phyloP scores from a whole-genome alignment of 1,140 invertebrate species.

The Nixonia krombeini region DNA sequence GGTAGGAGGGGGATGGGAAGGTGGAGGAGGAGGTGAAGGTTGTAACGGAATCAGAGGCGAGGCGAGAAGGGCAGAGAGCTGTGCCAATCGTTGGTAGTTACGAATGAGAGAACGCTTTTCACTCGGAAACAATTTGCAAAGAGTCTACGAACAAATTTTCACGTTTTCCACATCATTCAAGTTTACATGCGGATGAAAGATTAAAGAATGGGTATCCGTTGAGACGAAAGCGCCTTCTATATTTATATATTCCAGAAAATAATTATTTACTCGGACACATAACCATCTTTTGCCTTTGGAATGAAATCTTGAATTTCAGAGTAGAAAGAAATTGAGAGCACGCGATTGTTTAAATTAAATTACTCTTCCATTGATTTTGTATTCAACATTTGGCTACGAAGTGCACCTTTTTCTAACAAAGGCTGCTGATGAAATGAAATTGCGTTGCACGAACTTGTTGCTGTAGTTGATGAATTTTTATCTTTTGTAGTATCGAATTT shows the following conservation, averaged over 20 bases:
- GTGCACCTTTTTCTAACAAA: not conserved
- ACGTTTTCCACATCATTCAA: slow-evolving; percentile 33
- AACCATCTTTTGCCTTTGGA: slow-evolving; percentile 26
- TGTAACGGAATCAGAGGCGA: slow-evolving; percentile 39
- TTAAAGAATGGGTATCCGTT: slow-evolving; percentile 19
- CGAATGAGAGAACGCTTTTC: slow-evolving; percentile 40
- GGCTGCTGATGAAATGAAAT: slow-evolving; percentile 10
- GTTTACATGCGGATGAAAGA: slow-evolving; percentile 34
- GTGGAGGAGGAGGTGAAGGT: slow-evolving; percentile 16
- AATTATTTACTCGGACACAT: slow-evolving; percentile 34
- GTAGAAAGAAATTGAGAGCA: slow-evolving; percentile 11
- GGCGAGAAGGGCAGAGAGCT: slow-evolving; percentile 15
- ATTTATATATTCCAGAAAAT: slow-evolving; percentile 22
- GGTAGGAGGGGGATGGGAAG: too few species aligned
- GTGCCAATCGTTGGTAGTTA: slow-evolving; percentile 36
- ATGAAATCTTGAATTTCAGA: slow-evolving; percentile 10
- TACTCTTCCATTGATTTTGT: not conserved
- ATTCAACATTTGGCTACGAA: not conserved
- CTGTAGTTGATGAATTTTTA: slow-evolving; percentile 4
- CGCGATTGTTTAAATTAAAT: slow-evolving; percentile 11
- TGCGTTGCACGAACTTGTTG: not conserved
- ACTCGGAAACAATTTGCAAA: slow-evolving; percentile 43
- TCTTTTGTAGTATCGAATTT: not conserved
- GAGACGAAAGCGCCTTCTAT: slow-evolving; percentile 15
- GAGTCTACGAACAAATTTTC: slow-evolving; percentile 39